These are phyloP conservation scores for Hybos culiciformis DNA, from an alignment of 2,888 invertebrate genomes.

Conservation along the genomic window DNA sequence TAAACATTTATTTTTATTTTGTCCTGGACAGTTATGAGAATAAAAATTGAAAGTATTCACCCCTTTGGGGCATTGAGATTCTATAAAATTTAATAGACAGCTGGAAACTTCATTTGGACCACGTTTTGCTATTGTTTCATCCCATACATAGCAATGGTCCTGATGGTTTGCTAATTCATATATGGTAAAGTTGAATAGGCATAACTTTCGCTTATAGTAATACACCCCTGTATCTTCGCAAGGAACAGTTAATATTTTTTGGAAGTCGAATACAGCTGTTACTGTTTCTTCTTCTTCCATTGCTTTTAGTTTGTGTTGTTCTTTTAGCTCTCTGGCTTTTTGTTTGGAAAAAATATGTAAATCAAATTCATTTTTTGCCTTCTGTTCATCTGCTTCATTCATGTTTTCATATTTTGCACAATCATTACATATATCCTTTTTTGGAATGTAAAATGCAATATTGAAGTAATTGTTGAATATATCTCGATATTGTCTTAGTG, in stretches of 20 bases:
- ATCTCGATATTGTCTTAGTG: too few relatives aligned
- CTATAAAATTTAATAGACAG: slow-evolving; percentile 13
- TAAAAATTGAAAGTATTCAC: slow-evolving; percentile 11
- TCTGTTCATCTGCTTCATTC: too few relatives aligned
- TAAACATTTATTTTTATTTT: slow-evolving; percentile 11
- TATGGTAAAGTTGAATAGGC: neutral
- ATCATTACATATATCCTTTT: too few relatives aligned
- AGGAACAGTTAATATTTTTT: neutral
- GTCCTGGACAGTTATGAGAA: slow-evolving; percentile 13
- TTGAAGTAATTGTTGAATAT: too few relatives aligned
- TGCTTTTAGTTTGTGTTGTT: too few relatives aligned
- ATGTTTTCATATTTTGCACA: too few relatives aligned
- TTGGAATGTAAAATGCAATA: too few relatives aligned
- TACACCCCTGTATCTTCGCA: neutral
- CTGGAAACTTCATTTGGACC: slow-evolving; percentile 18
- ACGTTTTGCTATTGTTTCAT: slow-evolving; percentile 16
- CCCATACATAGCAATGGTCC: slow-evolving; percentile 17
- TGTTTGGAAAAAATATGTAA: too few relatives aligned
- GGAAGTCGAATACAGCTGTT: neutral
- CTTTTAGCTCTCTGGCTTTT: too few relatives aligned
- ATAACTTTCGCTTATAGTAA: neutral
- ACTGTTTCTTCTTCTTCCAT: too few relatives aligned
- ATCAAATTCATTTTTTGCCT: too few relatives aligned
- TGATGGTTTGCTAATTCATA: neutral
- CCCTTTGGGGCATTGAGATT: slow-evolving; percentile 3